A percentile compares a stretch with the other conserved stretches of the same genome.
Evolutionary conservation across 2,888 invertebrate genomes (phyloP).

Genomic region (Apotomis turbidana): DNA sequence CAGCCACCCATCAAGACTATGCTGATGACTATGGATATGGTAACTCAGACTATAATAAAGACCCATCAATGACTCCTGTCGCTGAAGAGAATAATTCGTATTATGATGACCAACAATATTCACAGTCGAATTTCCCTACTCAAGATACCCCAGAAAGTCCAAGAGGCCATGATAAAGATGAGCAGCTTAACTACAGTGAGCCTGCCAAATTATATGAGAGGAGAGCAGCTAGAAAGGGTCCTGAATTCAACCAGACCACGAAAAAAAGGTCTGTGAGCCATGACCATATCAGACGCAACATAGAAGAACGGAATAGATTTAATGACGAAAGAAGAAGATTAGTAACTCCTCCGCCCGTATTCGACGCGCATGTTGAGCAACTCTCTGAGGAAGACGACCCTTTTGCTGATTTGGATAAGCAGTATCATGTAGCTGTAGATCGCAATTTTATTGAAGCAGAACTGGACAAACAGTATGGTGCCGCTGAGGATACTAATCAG

Average conservation of each 20-base stretch:
- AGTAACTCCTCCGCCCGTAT: slow-evolving; percentile 58
- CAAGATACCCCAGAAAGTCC: slow-evolving; percentile 32
- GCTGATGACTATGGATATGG: slow-evolving; percentile 27
- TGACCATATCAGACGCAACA: slow-evolving; percentile 43
- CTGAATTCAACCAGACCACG: slow-evolving; percentile 45
- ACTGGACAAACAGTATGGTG: slow-evolving; percentile 30
- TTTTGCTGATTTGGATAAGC: slow-evolving; percentile 76
- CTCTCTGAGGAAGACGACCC: slow-evolving; percentile 73
- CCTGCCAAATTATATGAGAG: slow-evolving; percentile 59
- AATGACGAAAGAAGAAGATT: slow-evolving; percentile 45
- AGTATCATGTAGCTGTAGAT: slow-evolving; percentile 80
- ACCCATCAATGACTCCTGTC: not conserved
- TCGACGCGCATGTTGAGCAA: slow-evolving; percentile 63
- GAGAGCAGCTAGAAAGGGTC: slow-evolving; percentile 50
- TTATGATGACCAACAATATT: slow-evolving; percentile 24
- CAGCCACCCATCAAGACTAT: slow-evolving; percentile 21
- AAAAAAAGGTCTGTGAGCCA: slow-evolving; percentile 47
- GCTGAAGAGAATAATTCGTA: slow-evolving; percentile 14
- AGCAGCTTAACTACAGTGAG: slow-evolving; percentile 45
- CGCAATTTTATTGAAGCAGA: slow-evolving; percentile 70
- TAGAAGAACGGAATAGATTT: slow-evolving; percentile 45
- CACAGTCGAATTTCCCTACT: slow-evolving; percentile 12
- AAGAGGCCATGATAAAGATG: slow-evolving; percentile 9
- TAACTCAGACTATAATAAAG: slow-evolving; percentile 1
- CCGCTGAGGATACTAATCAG: slow-evolving; percentile 31